Base-by-base conservation (phyloP, 2,888 invertebrate species). In the Hydrotaea diabolus region DNA sequence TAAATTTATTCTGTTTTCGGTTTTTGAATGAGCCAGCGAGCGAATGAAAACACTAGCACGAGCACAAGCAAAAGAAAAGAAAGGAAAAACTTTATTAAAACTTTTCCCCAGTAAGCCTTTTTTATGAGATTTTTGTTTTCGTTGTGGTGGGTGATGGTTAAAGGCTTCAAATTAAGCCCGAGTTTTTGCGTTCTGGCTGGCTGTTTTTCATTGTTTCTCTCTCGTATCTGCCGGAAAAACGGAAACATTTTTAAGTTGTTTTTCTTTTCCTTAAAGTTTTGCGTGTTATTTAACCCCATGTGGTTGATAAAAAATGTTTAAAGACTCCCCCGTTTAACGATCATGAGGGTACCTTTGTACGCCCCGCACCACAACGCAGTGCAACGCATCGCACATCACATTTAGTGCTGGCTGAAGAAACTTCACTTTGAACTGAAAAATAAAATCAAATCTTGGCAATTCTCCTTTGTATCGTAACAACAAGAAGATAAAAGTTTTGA, bases 221-320 rank as follows among this genome's bases (percentile, higher is more conserved):
- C 13, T 71, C 36, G 36, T 26, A 31, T 53, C 23, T 26, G 15
- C 62, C 62, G 76, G 36, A 55, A 64, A 19, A 55, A 72, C 8
- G 55, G 31, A 0, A 62, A 69, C 36, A 26, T 23, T 77, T 82
- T 39, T 71, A 21, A 15, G 26, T 53, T 84, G 57, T 43, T 78
- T 64, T 80, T 72, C 55, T 78, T 77, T 39, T 57, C 59, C 71
- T 66, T 78, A 39, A 75, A 43, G 39, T 84, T 81, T 31, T 74
- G 15, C 57, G 43, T 71, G 57, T 78, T 75, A 71, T 59, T 26
- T 62, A 86, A 88, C 89, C 90, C 90, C 90, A 90, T 90, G 90
- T 89, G 90, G 90, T 90, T 89, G 88, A 88, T 89, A 87, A 87
- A 87, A 90, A 89, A 89, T 89, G 88, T 88, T 90, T 90, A 90